Percentiles rank a stretch among this genome's conserved stretches.
These are phyloP conservation scores for Hippopotamyrus pictus DNA, from an alignment of 2,797 vertebrate genomes.

Conservation along the genomic window DNA sequence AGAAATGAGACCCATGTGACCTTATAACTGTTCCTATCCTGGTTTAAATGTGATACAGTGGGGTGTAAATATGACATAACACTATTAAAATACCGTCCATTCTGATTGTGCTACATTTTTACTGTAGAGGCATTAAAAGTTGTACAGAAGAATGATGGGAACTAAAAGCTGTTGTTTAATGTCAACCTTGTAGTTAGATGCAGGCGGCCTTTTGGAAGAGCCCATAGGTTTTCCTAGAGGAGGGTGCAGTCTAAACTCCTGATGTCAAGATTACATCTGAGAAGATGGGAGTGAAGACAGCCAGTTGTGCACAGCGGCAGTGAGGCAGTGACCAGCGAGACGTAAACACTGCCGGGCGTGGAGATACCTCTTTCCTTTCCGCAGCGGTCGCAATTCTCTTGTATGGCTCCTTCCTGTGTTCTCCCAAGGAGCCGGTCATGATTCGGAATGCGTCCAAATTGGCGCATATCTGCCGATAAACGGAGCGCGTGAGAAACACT, in stretches of 20 bases:
- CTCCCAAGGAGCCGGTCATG: constrained; percentile 67
- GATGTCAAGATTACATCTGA: neutral
- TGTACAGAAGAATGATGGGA: neutral
- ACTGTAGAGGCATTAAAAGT: neutral
- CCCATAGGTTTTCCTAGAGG: neutral
- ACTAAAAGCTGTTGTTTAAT: neutral
- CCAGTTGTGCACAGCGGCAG: neutral
- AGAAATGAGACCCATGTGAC: neutral
- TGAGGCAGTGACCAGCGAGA: neutral
- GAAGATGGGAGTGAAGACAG: neutral
- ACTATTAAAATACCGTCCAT: neutral
- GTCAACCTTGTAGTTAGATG: neutral
- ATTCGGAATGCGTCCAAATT: constrained; percentile 84
- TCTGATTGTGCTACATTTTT: neutral
- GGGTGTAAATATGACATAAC: neutral
- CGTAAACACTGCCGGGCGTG: neutral
- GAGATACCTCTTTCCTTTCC: constrained; percentile 69
- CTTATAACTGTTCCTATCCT: neutral
- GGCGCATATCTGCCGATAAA: constrained; percentile 79
- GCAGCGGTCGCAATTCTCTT: constrained; percentile 72
- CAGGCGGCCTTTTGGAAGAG: neutral
- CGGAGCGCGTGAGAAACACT: neutral
- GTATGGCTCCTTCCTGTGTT: constrained; percentile 64
- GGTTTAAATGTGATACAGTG: neutral
- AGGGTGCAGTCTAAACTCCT: neutral